phyloP scores from a whole-genome alignment of 92 coral and sea anemone species.

The Metridium senile region DNA sequence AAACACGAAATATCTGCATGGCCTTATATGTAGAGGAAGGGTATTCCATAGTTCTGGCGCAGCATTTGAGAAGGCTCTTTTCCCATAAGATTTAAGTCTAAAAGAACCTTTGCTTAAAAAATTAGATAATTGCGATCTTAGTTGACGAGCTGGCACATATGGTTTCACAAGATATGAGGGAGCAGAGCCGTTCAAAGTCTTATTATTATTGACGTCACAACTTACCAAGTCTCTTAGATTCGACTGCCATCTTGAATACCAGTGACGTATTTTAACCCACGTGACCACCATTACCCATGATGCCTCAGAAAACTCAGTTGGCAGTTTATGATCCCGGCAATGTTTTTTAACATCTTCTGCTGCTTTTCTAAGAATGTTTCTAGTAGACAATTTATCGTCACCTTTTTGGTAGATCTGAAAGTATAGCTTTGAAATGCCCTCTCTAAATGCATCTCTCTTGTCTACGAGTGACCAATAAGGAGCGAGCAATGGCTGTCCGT shows the following conservation, averaged over 20 bases:
- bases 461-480: constrained; percentile 50
- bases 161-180: not conserved
- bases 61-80: too few relatives aligned
- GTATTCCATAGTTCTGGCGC: too few relatives aligned
- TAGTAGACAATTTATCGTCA: not conserved
- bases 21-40: too few relatives aligned
- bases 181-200: too few relatives aligned
- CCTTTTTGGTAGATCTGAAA: constrained; percentile 27
- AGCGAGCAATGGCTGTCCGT: constrained; percentile 32
- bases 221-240: constrained; percentile 13
- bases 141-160: not conserved
- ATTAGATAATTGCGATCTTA: too few relatives aligned
- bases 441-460: constrained; percentile 6
- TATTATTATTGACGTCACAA: not conserved
- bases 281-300: constrained; percentile 57
- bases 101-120: too few relatives aligned
- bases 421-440: constrained; percentile 39
- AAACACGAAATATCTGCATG: too few relatives aligned
- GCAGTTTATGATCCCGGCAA: constrained; percentile 9
- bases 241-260: not conserved
- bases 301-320: constrained; percentile 26
- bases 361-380: constrained; percentile 19
- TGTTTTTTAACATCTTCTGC: constrained; percentile 23
- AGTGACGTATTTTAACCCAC: constrained; percentile 50
- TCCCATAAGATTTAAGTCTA: too few relatives aligned